These are phyloP conservation scores for Dryobota labecula DNA, from an alignment of 2,888 invertebrate species.

Conservation along the genomic window DNA sequence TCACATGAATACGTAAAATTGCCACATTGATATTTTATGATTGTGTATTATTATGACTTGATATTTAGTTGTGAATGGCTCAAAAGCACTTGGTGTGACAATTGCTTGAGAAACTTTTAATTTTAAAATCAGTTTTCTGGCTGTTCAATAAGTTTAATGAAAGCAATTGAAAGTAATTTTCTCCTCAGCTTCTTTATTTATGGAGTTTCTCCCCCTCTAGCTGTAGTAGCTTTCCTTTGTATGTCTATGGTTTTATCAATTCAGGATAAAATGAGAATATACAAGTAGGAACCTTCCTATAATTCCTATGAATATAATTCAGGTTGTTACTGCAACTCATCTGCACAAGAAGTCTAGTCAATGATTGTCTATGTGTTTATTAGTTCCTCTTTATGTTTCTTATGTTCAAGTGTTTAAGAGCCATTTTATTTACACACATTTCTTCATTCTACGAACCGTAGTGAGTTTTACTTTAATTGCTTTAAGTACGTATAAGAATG, in stretches of 20 bases:
- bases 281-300: neutral
- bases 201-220: neutral
- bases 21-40: conserved; percentile 39
- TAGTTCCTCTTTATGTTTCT: neutral
- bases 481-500: conserved; percentile 61
- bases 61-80: conserved; percentile 37
- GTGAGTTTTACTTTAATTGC: conserved; percentile 47
- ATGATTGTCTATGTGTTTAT: neutral
- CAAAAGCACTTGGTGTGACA: conserved; percentile 25
- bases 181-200: neutral
- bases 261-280: neutral
- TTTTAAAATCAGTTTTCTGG: neutral
- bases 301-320: neutral
- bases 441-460: conserved; percentile 20
- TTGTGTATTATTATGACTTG: conserved; percentile 31
- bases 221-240: neutral
- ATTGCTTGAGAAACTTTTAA: neutral
- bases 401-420: conserved; percentile 32
- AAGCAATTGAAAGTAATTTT: neutral
- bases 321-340: neutral
- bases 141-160: neutral
- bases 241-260: neutral
- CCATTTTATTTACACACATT: conserved; percentile 27
- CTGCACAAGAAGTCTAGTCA: neutral
- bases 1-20: conserved; percentile 39